phyloP scores from a whole-genome alignment of 1,140 invertebrate genomes.

The Hypothenemus hampei region DNA sequence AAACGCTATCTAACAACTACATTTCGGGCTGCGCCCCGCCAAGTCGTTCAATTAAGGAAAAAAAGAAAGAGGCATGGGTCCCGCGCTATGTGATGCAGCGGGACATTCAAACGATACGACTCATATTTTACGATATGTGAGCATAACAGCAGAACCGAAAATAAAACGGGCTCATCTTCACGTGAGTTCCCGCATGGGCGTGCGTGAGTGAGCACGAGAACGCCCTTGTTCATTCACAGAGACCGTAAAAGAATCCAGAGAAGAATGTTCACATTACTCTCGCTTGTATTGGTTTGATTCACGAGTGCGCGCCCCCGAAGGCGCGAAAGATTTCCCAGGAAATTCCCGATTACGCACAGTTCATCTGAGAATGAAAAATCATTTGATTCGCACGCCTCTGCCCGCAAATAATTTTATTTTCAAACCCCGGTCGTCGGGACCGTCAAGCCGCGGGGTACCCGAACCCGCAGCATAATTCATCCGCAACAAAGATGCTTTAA shows the following conservation, averaged over 20 bases:
- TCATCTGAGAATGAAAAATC: no score
- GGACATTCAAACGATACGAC: conserved; percentile 25
- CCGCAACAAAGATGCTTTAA: conserved; percentile 31
- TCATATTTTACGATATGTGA: conserved; percentile 26
- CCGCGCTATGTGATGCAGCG: conserved; percentile 11
- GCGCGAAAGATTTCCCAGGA: no score
- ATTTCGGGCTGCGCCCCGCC: conserved; percentile 17
- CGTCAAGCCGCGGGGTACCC: conserved; percentile 27
- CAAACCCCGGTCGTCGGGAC: conserved; percentile 19
- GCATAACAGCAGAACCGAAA: conserved; percentile 22
- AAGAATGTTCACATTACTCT: no score
- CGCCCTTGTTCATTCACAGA: no score
- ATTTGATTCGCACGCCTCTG: conserved; percentile 28
- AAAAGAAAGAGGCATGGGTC: no score
- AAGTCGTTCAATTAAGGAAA: conserved; percentile 22
- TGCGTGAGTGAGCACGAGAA: no score
- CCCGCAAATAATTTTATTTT: conserved; percentile 27
- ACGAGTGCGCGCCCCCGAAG: no score
- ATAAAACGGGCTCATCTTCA: conserved; percentile 17
- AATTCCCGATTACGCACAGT: no score
- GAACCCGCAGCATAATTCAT: conserved; percentile 30
- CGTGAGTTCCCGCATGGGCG: conserved; percentile 14
- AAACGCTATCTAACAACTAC: conserved; percentile 28
- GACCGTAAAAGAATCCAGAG: no score
- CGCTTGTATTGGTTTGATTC: no score